Conservation (phyloP, 2,113 vertebrate genomes). For the Perca flavescens region DNA sequence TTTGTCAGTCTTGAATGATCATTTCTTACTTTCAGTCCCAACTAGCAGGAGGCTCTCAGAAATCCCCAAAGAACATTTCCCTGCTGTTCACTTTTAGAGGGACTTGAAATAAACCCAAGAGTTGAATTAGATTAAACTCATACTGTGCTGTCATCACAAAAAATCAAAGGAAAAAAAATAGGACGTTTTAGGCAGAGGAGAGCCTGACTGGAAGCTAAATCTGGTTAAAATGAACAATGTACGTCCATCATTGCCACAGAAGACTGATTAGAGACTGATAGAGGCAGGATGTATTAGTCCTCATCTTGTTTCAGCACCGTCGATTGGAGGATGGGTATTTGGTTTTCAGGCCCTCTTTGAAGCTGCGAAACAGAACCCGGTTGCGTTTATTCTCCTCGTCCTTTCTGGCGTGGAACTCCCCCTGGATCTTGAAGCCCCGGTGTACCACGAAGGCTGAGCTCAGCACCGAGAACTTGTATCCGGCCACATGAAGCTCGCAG, state of each 20-base stretch:
- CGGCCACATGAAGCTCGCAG: conserved; percentile 91
- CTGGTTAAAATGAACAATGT: conserved; percentile 13
- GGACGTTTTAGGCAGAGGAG: not conserved
- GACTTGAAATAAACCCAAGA: conserved; percentile 25
- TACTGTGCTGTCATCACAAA: conserved; percentile 9
- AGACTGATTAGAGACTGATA: not conserved
- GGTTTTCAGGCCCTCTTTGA: conserved; percentile 91
- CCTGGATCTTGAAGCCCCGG: conserved; percentile 90
- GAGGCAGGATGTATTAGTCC: not conserved
- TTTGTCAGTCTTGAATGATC: not conserved
- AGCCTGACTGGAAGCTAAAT: conserved; percentile 21
- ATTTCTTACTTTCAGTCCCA: conserved; percentile 24
- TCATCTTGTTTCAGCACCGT: conserved; percentile 84
- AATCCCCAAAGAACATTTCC: conserved; percentile 25
- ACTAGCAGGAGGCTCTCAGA: conserved; percentile 4
- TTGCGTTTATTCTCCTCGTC: conserved; percentile 93
- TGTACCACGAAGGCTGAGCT: conserved; percentile 92
- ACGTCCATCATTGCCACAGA: not conserved
- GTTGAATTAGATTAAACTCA: conserved; percentile 17
- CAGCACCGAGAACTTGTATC: conserved; percentile 90
- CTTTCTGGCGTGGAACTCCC: conserved; percentile 91
- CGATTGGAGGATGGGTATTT: conserved; percentile 89
- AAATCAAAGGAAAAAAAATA: not conserved
- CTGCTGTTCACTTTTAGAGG: conserved; percentile 26
- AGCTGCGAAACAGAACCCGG: conserved; percentile 90